Conservation (phyloP, 2,888 invertebrate species). For the Conus canariensis region DNA sequence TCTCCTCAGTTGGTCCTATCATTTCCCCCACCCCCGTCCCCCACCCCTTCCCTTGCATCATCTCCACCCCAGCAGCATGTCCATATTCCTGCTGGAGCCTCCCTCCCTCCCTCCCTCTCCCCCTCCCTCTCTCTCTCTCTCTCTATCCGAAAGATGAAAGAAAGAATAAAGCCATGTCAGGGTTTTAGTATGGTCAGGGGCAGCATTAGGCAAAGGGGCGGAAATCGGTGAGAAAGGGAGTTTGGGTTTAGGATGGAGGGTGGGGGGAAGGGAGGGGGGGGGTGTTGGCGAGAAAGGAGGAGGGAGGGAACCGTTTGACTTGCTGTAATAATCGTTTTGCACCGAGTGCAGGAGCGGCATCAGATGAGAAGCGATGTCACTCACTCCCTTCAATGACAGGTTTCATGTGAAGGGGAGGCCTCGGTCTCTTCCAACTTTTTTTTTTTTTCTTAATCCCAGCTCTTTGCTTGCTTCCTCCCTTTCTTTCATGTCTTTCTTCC, state of each 20-base stretch:
- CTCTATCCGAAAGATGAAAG: no score
- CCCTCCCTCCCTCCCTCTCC: neutral
- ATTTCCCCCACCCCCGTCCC: no score
- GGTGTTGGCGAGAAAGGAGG: neutral
- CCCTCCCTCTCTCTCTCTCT: neutral
- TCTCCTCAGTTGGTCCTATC: neutral
- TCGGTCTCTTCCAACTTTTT: neutral
- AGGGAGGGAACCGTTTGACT: neutral
- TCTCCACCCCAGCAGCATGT: no score
- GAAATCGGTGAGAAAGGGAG: neutral
- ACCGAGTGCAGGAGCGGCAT: neutral
- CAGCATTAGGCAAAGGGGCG: neutral
- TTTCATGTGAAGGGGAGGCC: neutral
- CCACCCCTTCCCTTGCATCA: neutral
- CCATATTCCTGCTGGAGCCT: neutral
- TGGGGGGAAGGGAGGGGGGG: neutral
- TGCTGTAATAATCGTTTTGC: conserved; percentile 8
- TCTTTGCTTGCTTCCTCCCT: neutral
- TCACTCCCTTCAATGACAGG: neutral
- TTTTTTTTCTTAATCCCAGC: neutral
- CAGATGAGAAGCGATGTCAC: conserved; percentile 1
- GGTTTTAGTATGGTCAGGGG: neutral
- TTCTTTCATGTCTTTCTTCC: neutral
- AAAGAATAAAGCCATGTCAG: neutral
- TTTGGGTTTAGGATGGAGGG: neutral